These are phyloP conservation scores for Ophioderma brevispina DNA, from an alignment of 35 echinoderm and acorn worm genomes.

Conservation along the genomic window DNA sequence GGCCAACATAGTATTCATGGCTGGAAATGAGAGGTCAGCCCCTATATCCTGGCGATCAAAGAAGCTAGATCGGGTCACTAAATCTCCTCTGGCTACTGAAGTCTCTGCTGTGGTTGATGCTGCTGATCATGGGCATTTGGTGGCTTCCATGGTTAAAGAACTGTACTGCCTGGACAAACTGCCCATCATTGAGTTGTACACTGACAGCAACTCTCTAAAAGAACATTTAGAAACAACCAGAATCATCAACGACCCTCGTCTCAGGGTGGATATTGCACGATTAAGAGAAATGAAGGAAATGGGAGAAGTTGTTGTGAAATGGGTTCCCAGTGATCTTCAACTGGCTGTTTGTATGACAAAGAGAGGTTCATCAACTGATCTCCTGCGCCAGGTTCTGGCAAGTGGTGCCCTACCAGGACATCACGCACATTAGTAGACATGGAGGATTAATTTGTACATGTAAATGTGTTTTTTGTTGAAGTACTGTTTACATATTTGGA, in stretches of 20 bases:
- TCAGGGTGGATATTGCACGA: neutral
- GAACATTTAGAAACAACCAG: neutral
- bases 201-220: neutral
- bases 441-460: neutral
- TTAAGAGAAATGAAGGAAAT: neutral
- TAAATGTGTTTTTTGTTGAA: neutral
- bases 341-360: neutral
- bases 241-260: neutral
- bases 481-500: neutral
- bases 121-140: neutral
- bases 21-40: neutral
- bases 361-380: neutral
- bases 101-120: neutral
- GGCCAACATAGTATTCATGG: neutral
- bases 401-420: neutral
- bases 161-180: neutral
- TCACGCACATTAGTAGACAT: neutral
- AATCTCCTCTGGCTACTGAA: neutral
- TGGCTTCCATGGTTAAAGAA: neutral
- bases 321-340: neutral
- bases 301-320: neutral
- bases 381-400: neutral
- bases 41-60: neutral
- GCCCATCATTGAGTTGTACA: neutral
- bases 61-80: neutral